These are phyloP conservation scores for Chelonia mydas DNA, from an alignment of 2,797 vertebrate species.

Conservation along the genomic window DNA sequence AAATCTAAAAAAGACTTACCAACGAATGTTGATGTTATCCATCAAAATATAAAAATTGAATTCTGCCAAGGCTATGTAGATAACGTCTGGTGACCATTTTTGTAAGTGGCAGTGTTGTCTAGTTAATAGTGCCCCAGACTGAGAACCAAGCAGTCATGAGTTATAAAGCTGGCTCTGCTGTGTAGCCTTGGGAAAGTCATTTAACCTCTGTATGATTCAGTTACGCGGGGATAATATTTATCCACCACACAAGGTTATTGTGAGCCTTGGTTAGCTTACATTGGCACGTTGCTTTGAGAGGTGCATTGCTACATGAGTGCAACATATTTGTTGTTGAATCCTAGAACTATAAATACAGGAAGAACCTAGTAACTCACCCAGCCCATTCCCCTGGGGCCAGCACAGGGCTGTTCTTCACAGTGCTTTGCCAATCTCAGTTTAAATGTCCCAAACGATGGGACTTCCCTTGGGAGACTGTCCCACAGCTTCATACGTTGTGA, in stretches of 20 bases:
- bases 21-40: not conserved
- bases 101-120: not conserved
- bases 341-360: too few relatives aligned
- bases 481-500: not conserved
- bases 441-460: not conserved
- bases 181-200: not conserved
- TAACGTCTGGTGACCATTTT: not conserved
- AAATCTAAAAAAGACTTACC: not conserved
- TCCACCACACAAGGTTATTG: not conserved
- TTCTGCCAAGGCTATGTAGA: not conserved
- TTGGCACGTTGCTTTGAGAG: too few relatives aligned
- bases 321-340: too few relatives aligned
- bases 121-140: not conserved
- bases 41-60: not conserved
- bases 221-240: not conserved
- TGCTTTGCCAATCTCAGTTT: not conserved
- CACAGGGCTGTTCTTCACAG: not conserved
- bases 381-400: too few relatives aligned
- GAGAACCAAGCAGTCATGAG: not conserved
- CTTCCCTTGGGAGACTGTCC: not conserved
- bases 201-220: not conserved
- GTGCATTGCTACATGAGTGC: too few relatives aligned
- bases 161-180: slow-evolving; percentile 1
- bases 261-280: not conserved
- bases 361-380: too few relatives aligned